Evolutionary conservation across 2,888 invertebrate genomes (phyloP), one percentile per base, ranked within the genome.

Genomic region (Bombyx huttoni): DNA sequence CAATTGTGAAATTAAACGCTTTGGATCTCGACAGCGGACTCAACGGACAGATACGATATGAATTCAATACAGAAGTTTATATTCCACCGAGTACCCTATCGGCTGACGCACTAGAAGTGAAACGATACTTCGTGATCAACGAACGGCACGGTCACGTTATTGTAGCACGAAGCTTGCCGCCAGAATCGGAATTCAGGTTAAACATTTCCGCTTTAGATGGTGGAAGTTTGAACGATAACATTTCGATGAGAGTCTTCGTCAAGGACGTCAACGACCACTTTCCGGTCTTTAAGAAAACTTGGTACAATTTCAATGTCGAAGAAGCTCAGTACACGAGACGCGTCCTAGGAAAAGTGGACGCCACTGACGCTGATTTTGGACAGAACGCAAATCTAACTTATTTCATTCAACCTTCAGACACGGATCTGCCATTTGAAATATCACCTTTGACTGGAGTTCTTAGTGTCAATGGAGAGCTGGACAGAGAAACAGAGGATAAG

Each of bases 221-320:
- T 0, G 95, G 94, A 6, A 94, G 93, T 3, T 76, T 96, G 3
- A 91, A 90, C 59, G 95, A 95, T 60, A 89, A 90, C 51, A 90
- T 94, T 1, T 91, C 91, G 7, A 76, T 96, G 5, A 89, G 93
- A 60, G 89, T 96, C n/a, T 91, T 91, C 50, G 90, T 96, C 0
- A 91, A 91, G 64, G 95, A 95, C 66, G 91, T 96, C 0, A 96
- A 96, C 73, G 94, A 96, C 63, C 95, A 96, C 70, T 91, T 93
- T 7, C 96, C 96, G 0, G 91, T 93, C 58, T 96, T 96, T 59
- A 92, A 92, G 60, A 94, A 94, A 61, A 91, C 94, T 0, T 94
- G 93, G 92, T 96, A 96, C 69, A 93, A 91, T 51, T 96, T 96
- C 60, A 93, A 95, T 64, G 91, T 95, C 0, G 91, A 93, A 51